phyloP scores from a whole-genome alignment of 2,797 vertebrate genomes.

The Streptopelia turtur region DNA sequence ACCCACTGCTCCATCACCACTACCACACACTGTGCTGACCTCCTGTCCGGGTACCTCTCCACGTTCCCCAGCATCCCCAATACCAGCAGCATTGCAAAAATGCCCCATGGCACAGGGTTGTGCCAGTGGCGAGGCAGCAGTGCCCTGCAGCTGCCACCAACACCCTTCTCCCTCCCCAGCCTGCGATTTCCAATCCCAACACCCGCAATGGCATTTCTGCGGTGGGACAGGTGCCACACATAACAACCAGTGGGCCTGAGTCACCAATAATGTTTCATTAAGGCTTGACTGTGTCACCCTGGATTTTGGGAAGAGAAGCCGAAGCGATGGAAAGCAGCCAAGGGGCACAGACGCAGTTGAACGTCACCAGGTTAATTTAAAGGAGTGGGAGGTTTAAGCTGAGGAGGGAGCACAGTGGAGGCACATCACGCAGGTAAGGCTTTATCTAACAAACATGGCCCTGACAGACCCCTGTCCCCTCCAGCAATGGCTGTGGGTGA shows the following conservation, averaged over 20 bases:
- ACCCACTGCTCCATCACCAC: not conserved
- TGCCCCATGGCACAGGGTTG: fast-evolving
- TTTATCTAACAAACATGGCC: not conserved
- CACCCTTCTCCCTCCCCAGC: not conserved
- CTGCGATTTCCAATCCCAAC: not conserved
- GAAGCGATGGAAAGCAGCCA: not conserved
- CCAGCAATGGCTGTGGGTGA: not conserved
- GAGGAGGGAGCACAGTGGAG: not conserved
- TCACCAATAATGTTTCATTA: not conserved
- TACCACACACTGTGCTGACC: not conserved
- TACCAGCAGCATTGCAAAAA: not conserved
- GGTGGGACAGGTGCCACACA: not conserved
- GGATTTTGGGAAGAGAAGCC: not conserved
- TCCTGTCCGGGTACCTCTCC: fast-evolving
- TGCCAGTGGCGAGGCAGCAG: not conserved
- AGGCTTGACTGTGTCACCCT: not conserved
- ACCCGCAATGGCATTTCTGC: not conserved
- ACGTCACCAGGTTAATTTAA: not conserved
- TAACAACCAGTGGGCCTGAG: not conserved
- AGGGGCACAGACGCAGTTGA: not conserved
- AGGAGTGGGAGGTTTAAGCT: not conserved
- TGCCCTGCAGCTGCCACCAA: not conserved
- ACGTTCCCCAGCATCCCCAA: not conserved
- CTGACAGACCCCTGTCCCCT: fast-evolving
- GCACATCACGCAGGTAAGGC: not conserved